Evolutionary conservation across 2,797 vertebrate genomes (phyloP), one percentile per base, ranked within the genome.

Genomic region (Fundulus diaphanus): DNA sequence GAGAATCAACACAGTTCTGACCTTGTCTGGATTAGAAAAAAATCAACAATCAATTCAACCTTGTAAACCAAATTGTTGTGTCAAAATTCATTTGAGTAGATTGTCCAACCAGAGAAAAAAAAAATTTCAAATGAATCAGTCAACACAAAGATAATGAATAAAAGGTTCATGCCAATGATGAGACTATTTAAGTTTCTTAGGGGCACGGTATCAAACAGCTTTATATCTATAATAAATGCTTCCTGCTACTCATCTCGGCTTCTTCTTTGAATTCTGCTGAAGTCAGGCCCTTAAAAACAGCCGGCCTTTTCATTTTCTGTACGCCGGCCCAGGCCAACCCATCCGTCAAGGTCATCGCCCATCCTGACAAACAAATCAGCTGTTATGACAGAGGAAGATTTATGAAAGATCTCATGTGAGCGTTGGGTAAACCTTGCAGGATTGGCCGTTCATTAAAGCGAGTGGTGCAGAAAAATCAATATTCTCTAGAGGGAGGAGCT

Each of bases 401-500:
- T 85, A 87, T 68, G 35, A 82, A 65, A 54, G 61, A 56, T 22
- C 74, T 56, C 69, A 54, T 33, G 56, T 40, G 78, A 67, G 80
- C 59, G 79, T 76, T 84, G 88, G 90, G 88, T 92, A 89, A 91
- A 92, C 84, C 90, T 72, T 77, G 71, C 70, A 72, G 79, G 61
- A 89, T 77, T 82, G 88, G 82, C 37, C 80, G 35, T 94, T 93
- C 91, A 92, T 92, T 92, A 93, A 89, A 92, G 86, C 72, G 73
- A 92, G 88, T 89, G 91, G 86, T 90, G 87, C 83, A 90, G 83
- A 87, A 90, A 94, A 94, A 94, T 94, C 94, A 89, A 94, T 94
- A 90, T 84, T 61, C 51, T 79, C 82, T 78, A n/a, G n/a, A n/a
- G 72, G 85, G 88, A 85, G 87, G 79, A 89, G 89, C 83, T 82